A percentile compares a stretch with the other conserved stretches of the same genome.
Evolutionary conservation across 2,888 invertebrate genomes (phyloP).

Genomic region (Yponomeuta evonymella): DNA sequence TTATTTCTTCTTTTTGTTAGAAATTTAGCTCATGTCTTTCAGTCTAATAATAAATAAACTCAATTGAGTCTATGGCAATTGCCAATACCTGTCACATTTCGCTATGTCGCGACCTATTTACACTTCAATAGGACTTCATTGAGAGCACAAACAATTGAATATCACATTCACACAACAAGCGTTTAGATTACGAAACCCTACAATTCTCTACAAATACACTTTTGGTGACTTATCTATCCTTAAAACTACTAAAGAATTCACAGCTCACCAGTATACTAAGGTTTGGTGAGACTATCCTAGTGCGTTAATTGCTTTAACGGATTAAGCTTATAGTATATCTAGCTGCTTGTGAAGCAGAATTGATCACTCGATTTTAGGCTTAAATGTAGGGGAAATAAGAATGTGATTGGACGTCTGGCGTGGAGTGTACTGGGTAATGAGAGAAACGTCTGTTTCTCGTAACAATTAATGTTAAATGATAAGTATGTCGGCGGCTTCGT

Average conservation of each 20-base stretch:
- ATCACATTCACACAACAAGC: neutral
- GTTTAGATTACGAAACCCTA: neutral
- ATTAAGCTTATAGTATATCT: neutral
- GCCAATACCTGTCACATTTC: neutral
- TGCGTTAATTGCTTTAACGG: neutral
- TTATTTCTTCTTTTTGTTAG: neutral
- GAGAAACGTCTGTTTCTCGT: slow-evolving; percentile 1
- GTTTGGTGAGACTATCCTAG: neutral
- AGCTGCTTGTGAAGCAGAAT: neutral
- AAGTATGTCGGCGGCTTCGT: neutral
- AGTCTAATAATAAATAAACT: neutral
- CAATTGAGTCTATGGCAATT: neutral
- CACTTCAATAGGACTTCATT: neutral
- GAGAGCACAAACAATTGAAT: neutral
- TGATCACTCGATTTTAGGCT: neutral
- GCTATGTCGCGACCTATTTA: neutral
- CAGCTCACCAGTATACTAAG: neutral
- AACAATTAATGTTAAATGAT: slow-evolving; percentile 2
- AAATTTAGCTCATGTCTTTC: neutral
- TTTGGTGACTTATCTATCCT: neutral
- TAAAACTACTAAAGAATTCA: neutral
- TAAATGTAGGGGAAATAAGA: neutral
- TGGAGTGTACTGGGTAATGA: neutral
- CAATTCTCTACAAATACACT: neutral
- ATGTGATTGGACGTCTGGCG: neutral